phyloP scores from a whole-genome alignment of 2,888 invertebrate species.

The Drosophila paranaensis region DNA sequence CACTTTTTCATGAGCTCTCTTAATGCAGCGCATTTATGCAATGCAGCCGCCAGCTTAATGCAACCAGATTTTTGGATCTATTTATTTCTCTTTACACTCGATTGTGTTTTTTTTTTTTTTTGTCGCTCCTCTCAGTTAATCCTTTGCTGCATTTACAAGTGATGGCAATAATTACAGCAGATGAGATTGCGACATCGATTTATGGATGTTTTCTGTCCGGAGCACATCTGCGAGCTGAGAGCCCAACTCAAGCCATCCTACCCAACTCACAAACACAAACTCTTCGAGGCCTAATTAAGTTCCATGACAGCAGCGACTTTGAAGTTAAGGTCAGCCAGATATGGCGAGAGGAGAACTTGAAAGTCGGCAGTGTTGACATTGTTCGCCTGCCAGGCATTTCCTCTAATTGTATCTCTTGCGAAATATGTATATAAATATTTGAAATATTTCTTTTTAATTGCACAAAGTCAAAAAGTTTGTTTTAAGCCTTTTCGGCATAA shows the following conservation, averaged over 20 bases:
- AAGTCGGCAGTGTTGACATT: conserved; percentile 29
- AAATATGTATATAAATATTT: conserved; percentile 70
- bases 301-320: conserved; percentile 37
- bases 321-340: conserved; percentile 40
- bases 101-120: background rate
- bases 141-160: conserved; percentile 25
- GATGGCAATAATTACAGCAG: conserved; percentile 14
- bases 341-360: background rate
- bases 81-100: conserved; percentile 1
- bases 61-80: conserved; percentile 12
- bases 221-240: background rate
- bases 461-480: conserved; percentile 65
- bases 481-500: conserved; percentile 64
- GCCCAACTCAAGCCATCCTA: conserved; percentile 14
- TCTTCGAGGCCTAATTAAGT: conserved; percentile 41
- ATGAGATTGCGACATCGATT: background rate
- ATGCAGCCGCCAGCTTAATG: conserved; percentile 42
- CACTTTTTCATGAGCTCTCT: conserved; percentile 35
- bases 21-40: conserved; percentile 56
- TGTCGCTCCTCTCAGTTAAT: background rate
- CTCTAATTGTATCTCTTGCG: conserved; percentile 36
- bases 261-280: conserved; percentile 17
- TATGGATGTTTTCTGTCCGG: conserved; percentile 10
- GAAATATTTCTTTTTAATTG: conserved; percentile 77
- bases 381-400: conserved; percentile 27